phyloP scores from a whole-genome alignment of 2,113 vertebrate genomes.

The Sylvia atricapilla region DNA sequence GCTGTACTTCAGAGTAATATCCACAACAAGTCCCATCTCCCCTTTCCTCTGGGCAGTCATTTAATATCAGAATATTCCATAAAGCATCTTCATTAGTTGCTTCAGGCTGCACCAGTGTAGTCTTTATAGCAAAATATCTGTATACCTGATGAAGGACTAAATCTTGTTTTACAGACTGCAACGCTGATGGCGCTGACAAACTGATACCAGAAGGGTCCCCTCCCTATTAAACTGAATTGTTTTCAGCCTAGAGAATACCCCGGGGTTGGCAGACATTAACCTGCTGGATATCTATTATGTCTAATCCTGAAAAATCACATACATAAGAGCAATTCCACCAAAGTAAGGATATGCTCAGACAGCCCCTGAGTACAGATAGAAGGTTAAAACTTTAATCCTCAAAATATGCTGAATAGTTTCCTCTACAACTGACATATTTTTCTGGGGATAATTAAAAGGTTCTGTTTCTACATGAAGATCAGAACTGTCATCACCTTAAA shows the following conservation, averaged over 20 bases:
- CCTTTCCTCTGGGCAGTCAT: not conserved
- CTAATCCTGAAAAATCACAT: not conserved
- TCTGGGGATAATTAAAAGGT: not conserved
- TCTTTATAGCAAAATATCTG: not conserved
- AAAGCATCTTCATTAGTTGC: not conserved
- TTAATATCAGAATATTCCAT: not conserved
- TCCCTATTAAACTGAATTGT: not conserved
- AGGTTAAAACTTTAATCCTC: not conserved
- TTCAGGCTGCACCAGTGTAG: not conserved
- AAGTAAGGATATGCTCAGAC: not conserved
- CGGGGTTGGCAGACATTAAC: not conserved
- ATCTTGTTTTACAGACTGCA: not conserved
- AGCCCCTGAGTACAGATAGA: not conserved
- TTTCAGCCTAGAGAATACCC: not conserved
- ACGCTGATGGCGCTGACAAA: not conserved
- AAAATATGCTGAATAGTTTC: not conserved
- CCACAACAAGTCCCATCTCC: not conserved
- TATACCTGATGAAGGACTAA: not conserved
- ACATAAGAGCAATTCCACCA: not conserved
- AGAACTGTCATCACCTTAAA: not conserved
- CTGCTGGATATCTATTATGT: not conserved
- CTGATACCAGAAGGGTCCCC: not conserved
- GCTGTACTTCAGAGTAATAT: not conserved
- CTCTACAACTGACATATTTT: not conserved
- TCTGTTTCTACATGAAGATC: not conserved